Evolutionary conservation across 2,113 vertebrate species (phyloP), one percentile per base, ranked within the genome.

Genomic region (Trogon melanurus): DNA sequence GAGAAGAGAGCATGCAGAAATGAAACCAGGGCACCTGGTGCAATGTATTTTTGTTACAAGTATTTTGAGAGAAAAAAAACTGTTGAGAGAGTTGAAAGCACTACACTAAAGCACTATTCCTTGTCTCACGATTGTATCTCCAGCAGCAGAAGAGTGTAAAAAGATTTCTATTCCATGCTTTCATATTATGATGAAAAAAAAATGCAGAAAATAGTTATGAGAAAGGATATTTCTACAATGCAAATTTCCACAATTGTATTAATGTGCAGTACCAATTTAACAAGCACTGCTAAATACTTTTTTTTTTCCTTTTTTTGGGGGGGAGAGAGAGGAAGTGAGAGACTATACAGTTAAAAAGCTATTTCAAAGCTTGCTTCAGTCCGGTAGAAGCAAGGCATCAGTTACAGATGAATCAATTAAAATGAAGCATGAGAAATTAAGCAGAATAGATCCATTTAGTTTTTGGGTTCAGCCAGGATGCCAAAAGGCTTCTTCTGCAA

Each of bases 11-110:
- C 61, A 79, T 66, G 79, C 65, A 96, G 95, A 97, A 96, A 88
- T 66, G 93, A 97, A 97, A 97, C 91, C 72, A 84, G 91, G 88
- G 50, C 88, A 96, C 90, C 96, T 86, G 95, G 61, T 69, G 65
- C 70, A 95, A 94, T 86, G 45, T 93, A 92, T 95, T 97, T 96
- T 88, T 94, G 69, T 86, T 89, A 61, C 53, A 91, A 93, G 65
- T 72, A 89, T 92, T 96, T 89, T 85, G 54, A 94, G 57, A 88
- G 29, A 17, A 29, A 89, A 56, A 76, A 53, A 80, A 50, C 34
- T 93, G 62, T 91, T 96, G 65, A 58, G 54, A 79, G 73, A 80
- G 36, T 81, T 86, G 69, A 86, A 90, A 88, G 82, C 67, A 74
- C 38, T n/a, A n/a, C 34, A 38, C 32, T 71, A 66, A 83, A 88